A percentile compares a stretch with the other conserved stretches of the same genome.
phyloP scores from a whole-genome alignment of 2,888 invertebrate genomes.

The Trisateles emortualis region DNA sequence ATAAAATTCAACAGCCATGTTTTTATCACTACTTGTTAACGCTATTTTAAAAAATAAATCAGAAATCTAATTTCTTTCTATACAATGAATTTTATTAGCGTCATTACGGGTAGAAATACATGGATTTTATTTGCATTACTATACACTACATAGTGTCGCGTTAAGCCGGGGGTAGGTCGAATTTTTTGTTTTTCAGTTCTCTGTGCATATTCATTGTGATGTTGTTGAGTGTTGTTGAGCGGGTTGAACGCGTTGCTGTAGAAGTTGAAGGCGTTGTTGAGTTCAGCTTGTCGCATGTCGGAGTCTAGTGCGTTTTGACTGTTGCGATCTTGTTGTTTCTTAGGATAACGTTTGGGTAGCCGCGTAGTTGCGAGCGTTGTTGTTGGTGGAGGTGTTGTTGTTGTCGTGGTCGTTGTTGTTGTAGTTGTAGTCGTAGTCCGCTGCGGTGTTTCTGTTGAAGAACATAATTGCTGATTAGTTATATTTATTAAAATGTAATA shows the following conservation, averaged over 20 bases:
- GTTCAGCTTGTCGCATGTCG: constrained; percentile 69
- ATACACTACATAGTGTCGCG: constrained; percentile 67
- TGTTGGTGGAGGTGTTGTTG: constrained; percentile 66
- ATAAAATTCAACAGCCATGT: constrained; percentile 84
- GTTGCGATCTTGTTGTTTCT: constrained; percentile 72
- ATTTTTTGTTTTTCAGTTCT: constrained; percentile 78
- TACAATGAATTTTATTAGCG: constrained; percentile 51
- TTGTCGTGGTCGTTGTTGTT: constrained; percentile 77
- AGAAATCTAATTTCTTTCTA: constrained; percentile 56
- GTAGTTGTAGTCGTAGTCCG: constrained; percentile 80
- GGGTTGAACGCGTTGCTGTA: constrained; percentile 68
- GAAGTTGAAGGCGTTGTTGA: constrained; percentile 74
- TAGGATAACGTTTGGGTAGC: constrained; percentile 73
- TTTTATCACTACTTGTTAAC: constrained; percentile 75
- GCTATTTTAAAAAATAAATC: constrained; percentile 46
- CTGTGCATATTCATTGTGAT: constrained; percentile 73
- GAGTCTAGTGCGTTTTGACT: constrained; percentile 75
- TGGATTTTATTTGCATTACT: constrained; percentile 50
- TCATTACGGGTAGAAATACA: constrained; percentile 33
- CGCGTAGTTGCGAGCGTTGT: constrained; percentile 67
- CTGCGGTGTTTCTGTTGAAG: constrained; percentile 78
- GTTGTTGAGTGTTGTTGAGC: constrained; percentile 59
- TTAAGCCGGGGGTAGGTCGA: constrained; percentile 76
- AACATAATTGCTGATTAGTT: constrained; percentile 40
- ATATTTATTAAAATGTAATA: neutral